phyloP scores from a whole-genome alignment of 2,113 vertebrate genomes.

The Apistogramma diplotaenia region DNA sequence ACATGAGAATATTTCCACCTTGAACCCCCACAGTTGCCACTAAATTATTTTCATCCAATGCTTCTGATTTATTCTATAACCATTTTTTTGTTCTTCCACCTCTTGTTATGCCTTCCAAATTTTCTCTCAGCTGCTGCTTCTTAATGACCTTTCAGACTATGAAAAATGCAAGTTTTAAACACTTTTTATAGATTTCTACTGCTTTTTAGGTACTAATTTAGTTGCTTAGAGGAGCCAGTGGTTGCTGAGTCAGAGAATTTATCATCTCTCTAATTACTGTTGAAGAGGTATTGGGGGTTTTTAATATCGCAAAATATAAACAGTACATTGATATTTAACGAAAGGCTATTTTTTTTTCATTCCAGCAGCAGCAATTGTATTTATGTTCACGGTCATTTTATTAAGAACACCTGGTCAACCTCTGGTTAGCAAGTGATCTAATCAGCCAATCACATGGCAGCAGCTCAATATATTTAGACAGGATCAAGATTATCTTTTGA shows the following conservation, averaged over 20 bases:
- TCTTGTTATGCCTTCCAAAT: background rate
- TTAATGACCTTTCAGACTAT: background rate
- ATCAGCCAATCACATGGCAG: background rate
- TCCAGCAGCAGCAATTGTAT: background rate
- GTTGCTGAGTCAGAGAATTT: background rate
- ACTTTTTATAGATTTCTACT: background rate
- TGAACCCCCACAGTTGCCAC: no score
- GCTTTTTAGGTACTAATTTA: background rate
- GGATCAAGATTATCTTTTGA: background rate
- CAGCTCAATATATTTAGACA: background rate
- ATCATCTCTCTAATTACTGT: background rate
- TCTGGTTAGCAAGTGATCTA: background rate
- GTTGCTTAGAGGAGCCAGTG: background rate
- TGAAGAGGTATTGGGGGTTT: background rate
- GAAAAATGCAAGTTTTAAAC: background rate
- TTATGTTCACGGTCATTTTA: background rate
- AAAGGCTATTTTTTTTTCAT: background rate
- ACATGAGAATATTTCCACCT: background rate
- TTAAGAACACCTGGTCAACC: background rate
- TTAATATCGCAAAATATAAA: background rate
- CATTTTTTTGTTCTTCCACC: background rate
- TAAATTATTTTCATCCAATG: background rate
- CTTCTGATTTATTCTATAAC: background rate
- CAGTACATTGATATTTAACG: background rate
- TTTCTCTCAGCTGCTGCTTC: background rate